These are phyloP conservation scores for Sminthurides aquaticus DNA, from an alignment of 2,888 invertebrate species.

Conservation along the genomic window DNA sequence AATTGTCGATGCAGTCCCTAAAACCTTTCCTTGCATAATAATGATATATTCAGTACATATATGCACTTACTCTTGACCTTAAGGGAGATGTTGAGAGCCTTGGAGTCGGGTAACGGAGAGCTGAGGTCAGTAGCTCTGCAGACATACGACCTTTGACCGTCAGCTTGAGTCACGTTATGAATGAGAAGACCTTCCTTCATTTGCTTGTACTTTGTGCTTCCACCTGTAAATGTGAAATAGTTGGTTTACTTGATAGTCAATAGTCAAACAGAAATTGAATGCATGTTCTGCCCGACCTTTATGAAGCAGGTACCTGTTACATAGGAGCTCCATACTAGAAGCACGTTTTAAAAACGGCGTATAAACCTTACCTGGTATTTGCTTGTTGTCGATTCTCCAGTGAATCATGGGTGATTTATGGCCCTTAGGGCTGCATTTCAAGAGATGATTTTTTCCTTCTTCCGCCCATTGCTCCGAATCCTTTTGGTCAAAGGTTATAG, in stretches of 20 bases:
- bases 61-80: constrained; percentile 40
- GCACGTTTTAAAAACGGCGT: too few species aligned
- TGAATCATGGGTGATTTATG: constrained; percentile 25
- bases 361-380: constrained; percentile 4
- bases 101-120: constrained; percentile 39
- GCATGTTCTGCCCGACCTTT: too few species aligned
- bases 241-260: neutral
- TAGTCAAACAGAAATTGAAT: neutral
- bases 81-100: constrained; percentile 39
- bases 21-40: too few species aligned
- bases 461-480: constrained; percentile 39
- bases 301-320: too few species aligned
- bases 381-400: constrained; percentile 40
- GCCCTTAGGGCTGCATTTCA: constrained; percentile 39
- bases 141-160: constrained; percentile 34
- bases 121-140: constrained; percentile 42
- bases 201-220: constrained; percentile 17
- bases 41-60: too few species aligned
- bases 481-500: constrained; percentile 39
- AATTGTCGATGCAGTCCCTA: too few species aligned
- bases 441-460: constrained; percentile 36
- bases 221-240: neutral
- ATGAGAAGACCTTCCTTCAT: constrained; percentile 37
- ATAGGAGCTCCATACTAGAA: neutral
- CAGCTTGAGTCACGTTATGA: constrained; percentile 37